phyloP scores from a whole-genome alignment of 1,140 invertebrate genomes.

The Coelopa frigida region DNA sequence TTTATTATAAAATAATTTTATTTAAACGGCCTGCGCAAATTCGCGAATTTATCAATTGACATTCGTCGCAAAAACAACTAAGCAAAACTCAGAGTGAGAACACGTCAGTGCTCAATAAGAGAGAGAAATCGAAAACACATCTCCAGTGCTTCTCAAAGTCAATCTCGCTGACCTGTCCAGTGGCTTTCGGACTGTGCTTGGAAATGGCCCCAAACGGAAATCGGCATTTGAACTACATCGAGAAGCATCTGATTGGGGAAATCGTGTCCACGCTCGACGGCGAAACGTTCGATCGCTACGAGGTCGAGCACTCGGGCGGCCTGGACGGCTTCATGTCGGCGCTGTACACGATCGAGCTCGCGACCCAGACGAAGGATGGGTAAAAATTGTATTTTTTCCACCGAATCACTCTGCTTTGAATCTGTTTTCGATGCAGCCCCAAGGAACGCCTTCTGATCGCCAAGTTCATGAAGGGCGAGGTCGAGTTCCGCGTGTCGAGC shows the following conservation, averaged over 20 bases:
- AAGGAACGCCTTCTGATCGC: slow-evolving; percentile 24
- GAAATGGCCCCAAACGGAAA: not conserved
- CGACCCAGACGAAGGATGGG: slow-evolving; percentile 15
- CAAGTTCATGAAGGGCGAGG: slow-evolving; percentile 40
- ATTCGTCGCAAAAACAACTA: too few species aligned
- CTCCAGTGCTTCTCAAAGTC: too few species aligned
- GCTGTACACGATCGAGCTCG: slow-evolving; percentile 30
- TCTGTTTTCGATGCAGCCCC: not conserved
- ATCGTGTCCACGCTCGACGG: slow-evolving; percentile 26
- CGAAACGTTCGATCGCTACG: slow-evolving; percentile 18
- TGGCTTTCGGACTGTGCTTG: too few species aligned
- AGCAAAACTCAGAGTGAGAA: too few species aligned
- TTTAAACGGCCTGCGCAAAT: too few species aligned
- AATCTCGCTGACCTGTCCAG: too few species aligned
- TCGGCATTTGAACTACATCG: slow-evolving; percentile 28
- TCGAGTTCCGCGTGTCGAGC: slow-evolving; percentile 26
- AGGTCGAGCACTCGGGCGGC: slow-evolving; percentile 24
- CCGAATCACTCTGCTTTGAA: not conserved
- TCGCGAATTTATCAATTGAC: too few species aligned
- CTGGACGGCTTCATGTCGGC: slow-evolving; percentile 42
- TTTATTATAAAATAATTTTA: too few species aligned
- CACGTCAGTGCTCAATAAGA: too few species aligned
- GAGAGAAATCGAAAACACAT: too few species aligned
- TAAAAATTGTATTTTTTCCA: not conserved
- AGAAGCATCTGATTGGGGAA: slow-evolving; percentile 27